phyloP scores from a whole-genome alignment of 2,797 vertebrate genomes.

The Amblyraja radiata region DNA sequence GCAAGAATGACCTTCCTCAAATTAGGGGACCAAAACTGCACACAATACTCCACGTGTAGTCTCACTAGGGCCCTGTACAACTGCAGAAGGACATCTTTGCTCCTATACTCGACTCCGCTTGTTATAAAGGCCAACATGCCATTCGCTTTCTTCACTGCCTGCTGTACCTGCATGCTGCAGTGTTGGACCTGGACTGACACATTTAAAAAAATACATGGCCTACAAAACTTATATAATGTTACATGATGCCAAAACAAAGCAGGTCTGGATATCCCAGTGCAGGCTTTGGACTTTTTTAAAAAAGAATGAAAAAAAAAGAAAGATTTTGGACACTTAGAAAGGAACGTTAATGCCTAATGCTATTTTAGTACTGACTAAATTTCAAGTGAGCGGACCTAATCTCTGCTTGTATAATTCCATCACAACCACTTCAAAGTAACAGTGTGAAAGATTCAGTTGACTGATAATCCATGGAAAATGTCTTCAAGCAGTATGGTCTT shows the following conservation, averaged over 20 bases:
- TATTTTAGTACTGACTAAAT: conserved; percentile 70
- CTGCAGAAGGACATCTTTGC: too few relatives aligned
- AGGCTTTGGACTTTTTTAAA: conserved; percentile 49
- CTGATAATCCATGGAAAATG: conserved; percentile 52
- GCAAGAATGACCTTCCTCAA: too few relatives aligned
- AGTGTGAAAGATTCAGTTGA: conserved; percentile 59
- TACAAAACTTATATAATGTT: conserved; percentile 38
- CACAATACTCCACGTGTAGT: too few relatives aligned
- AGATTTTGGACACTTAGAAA: conserved; percentile 63
- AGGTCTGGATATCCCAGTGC: conserved; percentile 46
- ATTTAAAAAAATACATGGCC: conserved; percentile 51
- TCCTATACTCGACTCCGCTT: too few relatives aligned
- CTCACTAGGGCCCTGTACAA: too few relatives aligned
- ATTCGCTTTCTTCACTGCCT: too few relatives aligned
- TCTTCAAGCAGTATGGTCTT: background rate
- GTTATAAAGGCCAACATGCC: too few relatives aligned
- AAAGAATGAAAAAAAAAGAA: conserved; percentile 51
- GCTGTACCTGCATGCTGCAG: background rate
- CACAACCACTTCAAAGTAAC: conserved; percentile 62
- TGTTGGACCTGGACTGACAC: conserved; percentile 24
- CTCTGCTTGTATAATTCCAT: conserved; percentile 68
- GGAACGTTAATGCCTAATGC: conserved; percentile 79
- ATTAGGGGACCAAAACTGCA: too few relatives aligned
- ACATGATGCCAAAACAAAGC: conserved; percentile 49
- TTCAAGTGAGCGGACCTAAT: conserved; percentile 69